Conservation (phyloP, 2,888 invertebrate species). For the Caenorhabditis imperialis region DNA sequence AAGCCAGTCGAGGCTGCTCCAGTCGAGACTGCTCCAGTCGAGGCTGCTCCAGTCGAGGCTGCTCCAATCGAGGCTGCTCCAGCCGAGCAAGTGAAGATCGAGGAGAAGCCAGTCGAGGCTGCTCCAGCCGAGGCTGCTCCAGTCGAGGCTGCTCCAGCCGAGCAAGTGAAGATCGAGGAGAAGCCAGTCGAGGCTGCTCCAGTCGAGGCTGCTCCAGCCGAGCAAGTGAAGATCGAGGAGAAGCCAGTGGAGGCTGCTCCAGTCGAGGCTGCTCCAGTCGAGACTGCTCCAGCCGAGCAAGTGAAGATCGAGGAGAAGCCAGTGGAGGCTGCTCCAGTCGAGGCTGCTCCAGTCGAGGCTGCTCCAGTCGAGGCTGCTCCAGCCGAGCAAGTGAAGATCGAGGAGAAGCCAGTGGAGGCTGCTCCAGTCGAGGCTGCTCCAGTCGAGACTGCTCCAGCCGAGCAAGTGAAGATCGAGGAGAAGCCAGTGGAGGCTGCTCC, state of each 20-base stretch:
- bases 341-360: background rate
- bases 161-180: constrained; percentile 3
- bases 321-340: constrained; percentile 18
- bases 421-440: background rate
- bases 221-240: constrained; percentile 2
- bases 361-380: background rate
- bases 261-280: constrained; percentile 3
- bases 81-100: background rate
- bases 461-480: background rate
- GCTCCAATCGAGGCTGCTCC: too few relatives aligned
- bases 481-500: background rate
- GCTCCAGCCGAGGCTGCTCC: too few relatives aligned
- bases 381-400: constrained; percentile 6
- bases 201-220: constrained; percentile 1
- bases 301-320: background rate
- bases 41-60: too few relatives aligned
- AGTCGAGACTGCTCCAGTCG: too few relatives aligned
- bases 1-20: too few relatives aligned
- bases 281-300: background rate
- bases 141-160: constrained; percentile 7
- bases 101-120: constrained; percentile 8
- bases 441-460: background rate
- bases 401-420: background rate
- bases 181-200: constrained; percentile 2
- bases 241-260: constrained; percentile 14